These are phyloP conservation scores for Caerostris extrusa DNA, from an alignment of 1,140 invertebrate species.

Conservation along the genomic window DNA sequence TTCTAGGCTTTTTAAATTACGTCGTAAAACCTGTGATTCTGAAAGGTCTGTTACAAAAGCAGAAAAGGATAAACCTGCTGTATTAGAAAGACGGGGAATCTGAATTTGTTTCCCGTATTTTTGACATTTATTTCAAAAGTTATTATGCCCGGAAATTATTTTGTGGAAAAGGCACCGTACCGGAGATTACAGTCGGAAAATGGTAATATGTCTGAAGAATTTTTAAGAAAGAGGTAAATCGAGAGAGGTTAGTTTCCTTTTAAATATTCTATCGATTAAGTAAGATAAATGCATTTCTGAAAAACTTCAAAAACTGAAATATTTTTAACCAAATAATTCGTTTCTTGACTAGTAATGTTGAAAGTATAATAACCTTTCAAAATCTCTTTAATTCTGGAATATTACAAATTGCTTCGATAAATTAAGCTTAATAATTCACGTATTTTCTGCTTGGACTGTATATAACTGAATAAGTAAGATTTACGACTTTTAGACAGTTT, in stretches of 20 bases:
- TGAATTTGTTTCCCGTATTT: constrained; percentile 26
- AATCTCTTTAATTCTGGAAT: constrained; percentile 8
- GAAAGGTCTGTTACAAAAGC: not conserved
- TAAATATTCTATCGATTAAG: constrained; percentile 28
- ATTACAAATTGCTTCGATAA: constrained; percentile 12
- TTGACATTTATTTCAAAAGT: constrained; percentile 35
- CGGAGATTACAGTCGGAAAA: constrained; percentile 31
- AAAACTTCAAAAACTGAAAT: not conserved
- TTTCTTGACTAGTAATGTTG: not conserved
- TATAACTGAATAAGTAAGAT: not conserved
- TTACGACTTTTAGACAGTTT: not conserved
- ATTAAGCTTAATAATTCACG: not conserved
- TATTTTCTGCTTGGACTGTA: not conserved
- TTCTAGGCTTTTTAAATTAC: not conserved
- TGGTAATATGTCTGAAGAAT: constrained; percentile 27
- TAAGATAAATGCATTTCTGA: not conserved
- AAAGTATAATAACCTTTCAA: not conserved
- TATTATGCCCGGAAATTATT: constrained; percentile 19
- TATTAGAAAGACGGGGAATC: constrained; percentile 3
- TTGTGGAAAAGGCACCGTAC: not conserved
- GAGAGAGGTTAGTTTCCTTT: not conserved
- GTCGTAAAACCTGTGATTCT: not conserved
- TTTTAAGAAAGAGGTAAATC: constrained; percentile 12
- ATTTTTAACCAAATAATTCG: not conserved
- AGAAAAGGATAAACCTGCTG: not conserved